Conservation (phyloP, 1,140 invertebrate species). For the Arion vulgaris region DNA sequence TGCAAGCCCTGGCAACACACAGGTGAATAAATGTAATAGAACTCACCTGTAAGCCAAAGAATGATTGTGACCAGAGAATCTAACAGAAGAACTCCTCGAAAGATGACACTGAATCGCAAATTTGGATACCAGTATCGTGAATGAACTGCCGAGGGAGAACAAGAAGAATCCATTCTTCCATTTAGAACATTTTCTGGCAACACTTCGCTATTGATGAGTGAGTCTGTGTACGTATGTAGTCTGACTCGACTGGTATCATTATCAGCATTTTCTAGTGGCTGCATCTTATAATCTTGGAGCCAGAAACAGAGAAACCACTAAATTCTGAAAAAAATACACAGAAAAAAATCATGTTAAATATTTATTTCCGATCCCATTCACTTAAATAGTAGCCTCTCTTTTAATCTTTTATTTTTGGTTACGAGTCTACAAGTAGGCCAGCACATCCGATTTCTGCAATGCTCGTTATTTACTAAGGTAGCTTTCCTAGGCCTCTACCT, state of each 20-base stretch:
- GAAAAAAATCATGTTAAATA: no score
- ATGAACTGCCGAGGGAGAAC: background rate
- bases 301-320: no score
- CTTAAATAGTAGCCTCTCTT: no score
- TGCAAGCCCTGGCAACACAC: no score
- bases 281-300: background rate
- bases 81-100: conserved; percentile 33
- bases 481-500: no score
- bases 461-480: no score
- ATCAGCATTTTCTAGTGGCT: background rate
- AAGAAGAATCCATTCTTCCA: background rate
- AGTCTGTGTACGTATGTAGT: background rate
- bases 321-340: no score
- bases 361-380: no score
- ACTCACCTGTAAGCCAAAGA: conserved; percentile 62
- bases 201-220: background rate
- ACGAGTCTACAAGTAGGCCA: no score
- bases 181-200: background rate
- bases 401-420: no score
- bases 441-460: no score
- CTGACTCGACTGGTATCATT: background rate
- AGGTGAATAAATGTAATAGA: background rate
- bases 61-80: conserved; percentile 54
- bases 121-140: conserved; percentile 18
- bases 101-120: conserved; percentile 9